Conservation (phyloP, 1,140 invertebrate genomes). For the Laodelphax striatellus region DNA sequence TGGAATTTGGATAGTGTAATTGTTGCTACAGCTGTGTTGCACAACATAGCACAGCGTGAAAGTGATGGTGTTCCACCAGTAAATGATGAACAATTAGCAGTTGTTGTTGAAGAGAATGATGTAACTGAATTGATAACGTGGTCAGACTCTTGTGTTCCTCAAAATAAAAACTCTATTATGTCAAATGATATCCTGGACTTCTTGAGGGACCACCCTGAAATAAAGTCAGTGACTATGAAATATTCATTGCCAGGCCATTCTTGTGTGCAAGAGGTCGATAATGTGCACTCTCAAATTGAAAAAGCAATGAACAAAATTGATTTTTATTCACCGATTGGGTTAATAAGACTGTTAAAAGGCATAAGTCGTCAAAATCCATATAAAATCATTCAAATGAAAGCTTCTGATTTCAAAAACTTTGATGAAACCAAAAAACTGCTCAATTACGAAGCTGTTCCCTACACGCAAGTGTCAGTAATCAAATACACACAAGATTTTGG, state of each 20-base stretch:
- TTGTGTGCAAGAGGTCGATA: constrained; percentile 24
- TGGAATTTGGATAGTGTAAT: no score
- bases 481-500: no score
- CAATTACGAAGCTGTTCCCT: no score
- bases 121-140: constrained; percentile 5
- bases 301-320: constrained; percentile 14
- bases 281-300: constrained; percentile 24
- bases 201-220: constrained; percentile 15
- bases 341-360: neutral
- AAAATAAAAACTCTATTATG: constrained; percentile 25
- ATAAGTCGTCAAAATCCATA: no score
- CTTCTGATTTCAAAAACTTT: no score
- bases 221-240: constrained; percentile 21
- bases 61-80: no score
- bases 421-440: no score
- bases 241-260: constrained; percentile 26
- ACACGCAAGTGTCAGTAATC: no score
- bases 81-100: no score
- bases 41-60: no score
- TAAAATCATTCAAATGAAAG: no score
- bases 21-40: no score
- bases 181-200: constrained; percentile 19
- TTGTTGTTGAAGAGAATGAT: neutral
- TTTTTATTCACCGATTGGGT: constrained; percentile 5
- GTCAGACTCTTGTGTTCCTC: constrained; percentile 24